A percentile compares a stretch with the other conserved stretches of the same genome.
Conservation (phyloP, 2,797 vertebrate species). For the Ctenopoma kingsleyae region DNA sequence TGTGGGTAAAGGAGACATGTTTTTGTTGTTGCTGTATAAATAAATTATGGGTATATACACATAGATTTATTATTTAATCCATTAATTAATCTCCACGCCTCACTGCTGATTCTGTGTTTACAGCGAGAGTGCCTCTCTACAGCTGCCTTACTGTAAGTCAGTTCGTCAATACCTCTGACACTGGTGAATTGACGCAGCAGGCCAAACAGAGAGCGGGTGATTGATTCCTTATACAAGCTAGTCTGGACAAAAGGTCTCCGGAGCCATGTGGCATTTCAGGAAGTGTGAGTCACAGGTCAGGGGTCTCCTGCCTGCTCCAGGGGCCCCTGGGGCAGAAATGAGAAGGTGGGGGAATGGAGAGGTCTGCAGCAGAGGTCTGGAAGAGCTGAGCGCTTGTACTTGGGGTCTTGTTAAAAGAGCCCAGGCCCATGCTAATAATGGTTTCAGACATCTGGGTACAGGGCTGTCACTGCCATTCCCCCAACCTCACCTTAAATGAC, state of each 20-base stretch:
- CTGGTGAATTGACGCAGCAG: conserved; percentile 46
- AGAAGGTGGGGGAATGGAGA: neutral
- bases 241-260: conserved; percentile 63
- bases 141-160: conserved; percentile 50
- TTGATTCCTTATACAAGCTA: conserved; percentile 73
- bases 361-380: conserved; percentile 4
- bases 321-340: conserved; percentile 18
- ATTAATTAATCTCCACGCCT: conserved; percentile 2
- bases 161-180: conserved; percentile 54
- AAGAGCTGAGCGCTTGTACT: conserved; percentile 19
- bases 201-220: conserved; percentile 62
- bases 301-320: conserved; percentile 45
- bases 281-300: conserved; percentile 56
- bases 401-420: conserved; percentile 60
- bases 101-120: conserved; percentile 10
- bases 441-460: conserved; percentile 71
- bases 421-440: conserved; percentile 59
- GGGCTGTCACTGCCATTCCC: conserved; percentile 52
- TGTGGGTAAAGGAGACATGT: too few relatives aligned
- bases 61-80: too few relatives aligned
- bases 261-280: conserved; percentile 68
- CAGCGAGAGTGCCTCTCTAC: neutral
- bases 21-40: too few relatives aligned
- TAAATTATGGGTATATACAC: too few relatives aligned
- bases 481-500: conserved; percentile 50